Evolutionary conservation across 2,888 invertebrate species (phyloP), one percentile per base, ranked within the genome.

Genomic region (Itoplectis maculator): DNA sequence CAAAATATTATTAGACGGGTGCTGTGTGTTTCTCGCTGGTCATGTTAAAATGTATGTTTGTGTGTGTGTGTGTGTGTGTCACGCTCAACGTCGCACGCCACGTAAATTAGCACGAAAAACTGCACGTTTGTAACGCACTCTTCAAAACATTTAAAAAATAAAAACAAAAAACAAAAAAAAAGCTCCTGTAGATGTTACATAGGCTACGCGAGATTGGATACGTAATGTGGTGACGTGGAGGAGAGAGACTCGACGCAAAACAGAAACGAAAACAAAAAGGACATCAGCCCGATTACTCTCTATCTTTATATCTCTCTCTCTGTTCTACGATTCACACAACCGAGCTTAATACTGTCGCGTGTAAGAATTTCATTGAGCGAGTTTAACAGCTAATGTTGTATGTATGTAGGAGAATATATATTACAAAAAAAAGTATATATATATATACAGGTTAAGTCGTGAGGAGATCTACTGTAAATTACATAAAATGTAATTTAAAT

Each of bases 1-100:
- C 88, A 83, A 91, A 90, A 76, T 89, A 87, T 87, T 90, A 80
- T 84, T 83, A 85, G 77, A 73, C 37, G 42, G 37, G 42, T 63
- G 61, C 49, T 56, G 65, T 65, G 40, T 18, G 15, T 75, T 49
- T 77, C 72, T 73, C 72, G 72, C 77, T 35, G n/a, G 29, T 59
- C 35, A 8, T 2, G 42, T 42, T 42, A 8, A 40, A 40, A 29
- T 29, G 29, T 3, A 29, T 40, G 29, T 29, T 2, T 29, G 29
- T 29, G 29, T 11, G 13, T 42, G 42, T 42, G 42, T 42, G 13
- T 42, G n/a, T 29, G 40, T 20, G 15, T 75, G 61, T 77, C 72
- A 68, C 72, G 72, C 77, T 35, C 29, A n/a, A 29, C 35, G 54
- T 54, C 54, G 54, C 54, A 54, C 54, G 54, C 54, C 54, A 54